phyloP scores from a whole-genome alignment of 1,140 invertebrate genomes.

The Bombus difficillimus region DNA sequence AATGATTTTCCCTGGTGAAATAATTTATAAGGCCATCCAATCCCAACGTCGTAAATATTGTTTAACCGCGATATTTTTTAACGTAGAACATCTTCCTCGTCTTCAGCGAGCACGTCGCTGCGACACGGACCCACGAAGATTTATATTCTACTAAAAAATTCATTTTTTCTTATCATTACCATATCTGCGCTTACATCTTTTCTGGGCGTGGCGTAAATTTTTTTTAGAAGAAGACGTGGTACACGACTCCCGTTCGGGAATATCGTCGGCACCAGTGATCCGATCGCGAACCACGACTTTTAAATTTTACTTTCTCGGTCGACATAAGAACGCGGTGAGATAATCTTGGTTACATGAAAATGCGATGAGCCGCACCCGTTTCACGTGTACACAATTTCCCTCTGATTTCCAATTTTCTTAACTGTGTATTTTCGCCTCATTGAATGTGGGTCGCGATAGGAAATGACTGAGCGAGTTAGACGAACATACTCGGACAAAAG shows the following conservation, averaged over 20 bases:
- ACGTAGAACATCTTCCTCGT: background rate
- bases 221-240: background rate
- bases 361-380: background rate
- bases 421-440: background rate
- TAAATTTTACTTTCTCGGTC: constrained; percentile 24
- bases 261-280: background rate
- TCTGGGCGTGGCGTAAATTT: background rate
- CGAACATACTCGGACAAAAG: too few species aligned
- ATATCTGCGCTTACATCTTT: constrained; percentile 12
- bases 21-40: background rate
- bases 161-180: constrained; percentile 6
- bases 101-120: background rate
- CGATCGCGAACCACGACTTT: constrained; percentile 5
- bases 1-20: background rate
- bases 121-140: background rate
- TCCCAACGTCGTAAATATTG: background rate
- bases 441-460: background rate
- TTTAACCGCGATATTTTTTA: background rate
- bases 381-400: constrained; percentile 51
- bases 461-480: too few species aligned
- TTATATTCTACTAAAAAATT: constrained; percentile 23
- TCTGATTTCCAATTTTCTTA: constrained; percentile 71
- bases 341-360: constrained; percentile 57
- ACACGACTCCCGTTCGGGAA: too few species aligned
- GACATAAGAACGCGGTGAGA: constrained; percentile 51